Evolutionary conservation across 2,888 invertebrate genomes (phyloP), one percentile per base, ranked within the genome.

Genomic region (Smittia sp.): DNA sequence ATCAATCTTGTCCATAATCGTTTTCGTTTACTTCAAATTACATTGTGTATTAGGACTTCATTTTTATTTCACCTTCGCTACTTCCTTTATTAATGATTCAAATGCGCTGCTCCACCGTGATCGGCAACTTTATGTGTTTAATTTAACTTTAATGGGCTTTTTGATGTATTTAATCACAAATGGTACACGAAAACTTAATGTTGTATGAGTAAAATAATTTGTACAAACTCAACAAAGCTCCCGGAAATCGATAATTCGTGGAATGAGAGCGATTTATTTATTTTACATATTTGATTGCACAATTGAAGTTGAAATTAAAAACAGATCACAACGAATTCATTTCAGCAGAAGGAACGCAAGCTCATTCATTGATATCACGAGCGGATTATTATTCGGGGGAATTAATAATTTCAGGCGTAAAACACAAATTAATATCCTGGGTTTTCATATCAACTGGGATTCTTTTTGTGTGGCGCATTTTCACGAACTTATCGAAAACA

Each of bases 11-110:
- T 15, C 22, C 22, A 22, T 58, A 7, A 2, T 22, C 22, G 20
- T 58, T 20, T 46, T 38, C 38, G 11, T 52, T 52, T 52, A 11
- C 9, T 18, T 22, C 18, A 58, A 58, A 58, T 58, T 58, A 58
- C 58, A 67, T 41, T 68, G 11, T 22, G 22, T 67, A 67, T 67
- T 39, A 27, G 18, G 11, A 63, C 1, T 54, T 54, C 18, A 15
- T 11, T 27, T 68, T 41, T 20, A 32, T 67, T 67, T 39, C 32
- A 11, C 39, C 22, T 41, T 68, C 22, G 41, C 41, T 68, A 68
- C 46, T n/a, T n/a, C n/a, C 68, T 68, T 68, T 38, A 46, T 68
- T 41, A 68, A 68, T 68, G 68, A 68, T 68, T 68, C 68, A 68
- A 68, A 46, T 68, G 41, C 38, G 20, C 24, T 7, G 32, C 32